phyloP scores from a whole-genome alignment of 1,140 invertebrate genomes.

The Cecropterus lyciades region DNA sequence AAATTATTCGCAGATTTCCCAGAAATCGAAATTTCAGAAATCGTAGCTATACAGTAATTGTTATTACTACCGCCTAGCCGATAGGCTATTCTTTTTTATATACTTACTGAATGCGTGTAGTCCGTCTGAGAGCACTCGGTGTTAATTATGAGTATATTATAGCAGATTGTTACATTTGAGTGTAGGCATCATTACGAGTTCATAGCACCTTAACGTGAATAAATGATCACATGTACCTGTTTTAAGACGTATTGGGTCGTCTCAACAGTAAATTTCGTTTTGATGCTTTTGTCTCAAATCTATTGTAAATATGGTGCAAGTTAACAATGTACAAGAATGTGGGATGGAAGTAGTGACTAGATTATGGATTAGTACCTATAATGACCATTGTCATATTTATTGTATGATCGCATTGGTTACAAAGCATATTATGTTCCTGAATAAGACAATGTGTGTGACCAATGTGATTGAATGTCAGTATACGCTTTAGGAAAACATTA shows the following conservation, averaged over 20 bases:
- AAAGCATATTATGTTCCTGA: background rate
- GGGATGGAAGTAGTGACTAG: background rate
- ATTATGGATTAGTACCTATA: no score
- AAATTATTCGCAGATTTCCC: no score
- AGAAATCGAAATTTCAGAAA: no score
- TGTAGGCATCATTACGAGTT: background rate
- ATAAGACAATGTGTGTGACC: background rate
- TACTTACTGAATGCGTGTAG: no score
- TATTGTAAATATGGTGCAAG: conserved; percentile 21
- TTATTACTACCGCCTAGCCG: no score
- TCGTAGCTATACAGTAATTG: no score
- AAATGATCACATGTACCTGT: conserved; percentile 22
- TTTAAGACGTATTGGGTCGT: conserved; percentile 6
- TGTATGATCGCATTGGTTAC: background rate
- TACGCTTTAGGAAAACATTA: conserved; percentile 54
- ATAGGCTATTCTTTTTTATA: no score
- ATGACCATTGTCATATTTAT: background rate
- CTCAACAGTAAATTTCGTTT: background rate
- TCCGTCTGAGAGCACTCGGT: no score
- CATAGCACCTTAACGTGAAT: background rate
- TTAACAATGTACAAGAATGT: conserved; percentile 18
- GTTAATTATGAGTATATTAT: no score
- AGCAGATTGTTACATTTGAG: no score
- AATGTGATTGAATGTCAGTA: conserved; percentile 45
- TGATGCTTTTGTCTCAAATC: background rate